Percentiles rank a stretch among this genome's conserved stretches.
These are phyloP conservation scores for Sarcophaga peregrina DNA, from an alignment of 1,140 invertebrate genomes.

Conservation along the genomic window DNA sequence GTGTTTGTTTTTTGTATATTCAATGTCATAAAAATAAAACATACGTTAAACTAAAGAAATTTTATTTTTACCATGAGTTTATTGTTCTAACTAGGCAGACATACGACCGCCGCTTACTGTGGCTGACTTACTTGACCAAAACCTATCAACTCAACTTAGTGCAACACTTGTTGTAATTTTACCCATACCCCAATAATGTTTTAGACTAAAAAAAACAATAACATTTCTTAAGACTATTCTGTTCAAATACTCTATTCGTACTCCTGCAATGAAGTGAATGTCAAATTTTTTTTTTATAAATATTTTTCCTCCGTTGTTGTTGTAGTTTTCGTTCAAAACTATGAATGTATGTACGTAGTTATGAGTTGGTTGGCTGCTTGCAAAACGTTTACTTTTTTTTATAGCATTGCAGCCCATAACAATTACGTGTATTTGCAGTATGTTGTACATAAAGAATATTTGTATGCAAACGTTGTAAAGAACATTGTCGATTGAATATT, in stretches of 20 bases:
- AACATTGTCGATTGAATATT: not conserved
- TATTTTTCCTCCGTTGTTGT: no score
- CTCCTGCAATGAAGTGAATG: not conserved
- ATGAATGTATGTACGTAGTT: no score
- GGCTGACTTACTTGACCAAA: conserved; percentile 9
- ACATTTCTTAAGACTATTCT: conserved; percentile 4
- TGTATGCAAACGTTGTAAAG: not conserved
- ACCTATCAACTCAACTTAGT: not conserved
- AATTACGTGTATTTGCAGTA: conserved; percentile 5
- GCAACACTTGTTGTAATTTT: conserved; percentile 10
- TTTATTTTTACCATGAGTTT: not conserved
- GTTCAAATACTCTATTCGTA: not conserved
- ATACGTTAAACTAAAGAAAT: no score
- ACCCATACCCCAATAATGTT: not conserved
- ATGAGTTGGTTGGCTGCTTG: not conserved
- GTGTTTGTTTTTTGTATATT: no score
- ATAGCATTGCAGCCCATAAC: not conserved
- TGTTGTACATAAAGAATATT: conserved; percentile 27
- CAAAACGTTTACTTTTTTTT: not conserved
- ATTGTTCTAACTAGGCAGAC: not conserved
- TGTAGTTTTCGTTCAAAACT: no score
- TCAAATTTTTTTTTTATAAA: not conserved
- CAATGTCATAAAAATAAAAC: no score
- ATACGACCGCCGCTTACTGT: not conserved
- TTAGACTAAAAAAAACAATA: not conserved